Evolutionary conservation across 92 coral and sea anemone genomes (phyloP).

Genomic region (Porites divaricata): DNA sequence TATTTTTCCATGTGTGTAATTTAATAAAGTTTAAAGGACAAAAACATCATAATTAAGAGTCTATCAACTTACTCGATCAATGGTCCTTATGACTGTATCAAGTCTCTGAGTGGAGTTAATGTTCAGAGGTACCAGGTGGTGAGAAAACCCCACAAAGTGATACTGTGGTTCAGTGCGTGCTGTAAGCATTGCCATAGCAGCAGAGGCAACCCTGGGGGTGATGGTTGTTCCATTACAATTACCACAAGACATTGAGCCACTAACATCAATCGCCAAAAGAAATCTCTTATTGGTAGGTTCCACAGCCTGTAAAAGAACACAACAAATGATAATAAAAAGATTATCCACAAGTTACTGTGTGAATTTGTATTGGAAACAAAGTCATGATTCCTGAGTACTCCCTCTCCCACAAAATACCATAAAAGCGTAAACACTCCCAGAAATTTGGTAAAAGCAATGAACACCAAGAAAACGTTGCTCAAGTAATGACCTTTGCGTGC

Average conservation of each 20-base stretch:
- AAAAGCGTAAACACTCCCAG: too few species aligned
- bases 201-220: slow-evolving; percentile 93
- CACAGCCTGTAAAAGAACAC: slow-evolving; percentile 61
- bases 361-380: too few species aligned
- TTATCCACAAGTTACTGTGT: too few species aligned
- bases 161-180: slow-evolving; percentile 85
- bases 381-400: too few species aligned
- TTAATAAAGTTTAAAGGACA: not conserved
- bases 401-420: too few species aligned
- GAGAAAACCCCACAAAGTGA: slow-evolving; percentile 92
- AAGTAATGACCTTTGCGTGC: too few species aligned
- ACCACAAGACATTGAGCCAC: slow-evolving; percentile 97
- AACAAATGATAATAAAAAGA: not conserved
- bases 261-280: slow-evolving; percentile 93
- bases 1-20: not conserved
- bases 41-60: not conserved
- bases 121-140: slow-evolving; percentile 72
- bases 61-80: slow-evolving; percentile 59
- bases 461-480: too few species aligned
- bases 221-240: slow-evolving; percentile 79
- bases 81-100: slow-evolving; percentile 73
- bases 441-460: too few species aligned
- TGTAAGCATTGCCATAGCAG: slow-evolving; percentile 98
- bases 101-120: slow-evolving; percentile 70
- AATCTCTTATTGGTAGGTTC: slow-evolving; percentile 82